Conservation (phyloP, 2,797 vertebrate species). For the Carapus acus region DNA sequence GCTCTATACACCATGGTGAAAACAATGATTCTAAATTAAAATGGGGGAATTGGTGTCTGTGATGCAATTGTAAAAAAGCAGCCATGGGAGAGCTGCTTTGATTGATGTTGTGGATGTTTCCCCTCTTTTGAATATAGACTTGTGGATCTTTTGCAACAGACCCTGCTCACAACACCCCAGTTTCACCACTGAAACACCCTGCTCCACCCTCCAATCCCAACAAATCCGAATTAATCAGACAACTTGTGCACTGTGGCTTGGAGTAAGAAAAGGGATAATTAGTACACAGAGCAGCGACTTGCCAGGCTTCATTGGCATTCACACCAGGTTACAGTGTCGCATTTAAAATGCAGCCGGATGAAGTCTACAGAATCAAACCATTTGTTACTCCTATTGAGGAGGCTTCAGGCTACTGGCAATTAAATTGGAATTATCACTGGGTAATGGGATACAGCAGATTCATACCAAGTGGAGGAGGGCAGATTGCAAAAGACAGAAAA, state of each 20-base stretch:
- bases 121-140: conserved; percentile 74
- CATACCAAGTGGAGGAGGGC: conserved; percentile 64
- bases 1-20: conserved; percentile 36
- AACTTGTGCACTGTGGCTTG: conserved; percentile 93
- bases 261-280: conserved; percentile 98
- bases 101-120: conserved; percentile 79
- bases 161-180: conserved; percentile 73
- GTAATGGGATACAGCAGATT: conserved; percentile 82
- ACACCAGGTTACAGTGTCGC: conserved; percentile 97
- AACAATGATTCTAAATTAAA: conserved; percentile 61
- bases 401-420: conserved; percentile 99
- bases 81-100: conserved; percentile 71
- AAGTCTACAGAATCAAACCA: conserved; percentile 99
- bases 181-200: conserved; percentile 40
- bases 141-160: conserved; percentile 86
- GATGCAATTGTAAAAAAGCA: conserved; percentile 31
- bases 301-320: conserved; percentile 99
- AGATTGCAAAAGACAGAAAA: conserved; percentile 57
- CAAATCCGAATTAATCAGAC: conserved; percentile 99
- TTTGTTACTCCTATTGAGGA: conserved; percentile 99
- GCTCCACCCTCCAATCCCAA: conserved; percentile 79
- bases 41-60: conserved; percentile 53
- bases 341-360: conserved; percentile 99
- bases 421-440: conserved; percentile 99
- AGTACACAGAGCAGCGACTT: conserved; percentile 99